Base-by-base conservation (phyloP, 2,797 vertebrate species). In the Amniataba percoides region DNA sequence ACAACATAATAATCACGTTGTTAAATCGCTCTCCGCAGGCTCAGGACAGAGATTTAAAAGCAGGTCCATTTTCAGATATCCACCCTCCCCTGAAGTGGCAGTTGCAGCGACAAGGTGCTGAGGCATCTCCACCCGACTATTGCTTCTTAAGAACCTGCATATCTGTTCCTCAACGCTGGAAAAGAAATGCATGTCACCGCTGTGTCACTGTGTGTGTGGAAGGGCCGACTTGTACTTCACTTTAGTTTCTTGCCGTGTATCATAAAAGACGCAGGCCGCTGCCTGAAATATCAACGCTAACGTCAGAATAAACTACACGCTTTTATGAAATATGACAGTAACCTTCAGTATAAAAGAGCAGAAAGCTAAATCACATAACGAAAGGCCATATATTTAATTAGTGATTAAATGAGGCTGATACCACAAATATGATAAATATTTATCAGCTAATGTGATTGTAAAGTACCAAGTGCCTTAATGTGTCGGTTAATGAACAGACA, bases 1-100 rank as follows among this genome's bases (percentile, higher is more conserved):
- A 66, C 66, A 78, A 73, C 71, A 65, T 78, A 60, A 71, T 84
- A 71, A 71, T 87, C n/a, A 52, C 36, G 23, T 48, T 58, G 53
- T 78, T 66, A 74, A 81, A 75, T 74, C 43, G 39, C 39, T 31
- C 42, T 65, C 65, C 23, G 27, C 5, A 2, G 55, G 52, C 67
- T 48, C 58, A 34, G 45, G 27, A 51, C 51, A 42, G 34, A 62
- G 18, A 56, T 73, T 72, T 77, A 11, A 89, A 85, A 74, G 52
- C 60, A 77, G 53, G 55, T 34, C 23, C 12, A 31, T 71, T 83
- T 72, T 73, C 36, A 74, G 42, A 64, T 19, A 14, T 40, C 56
- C 18, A 66, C 34, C 43, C 57, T n/a, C 13, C 34, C 43, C 57
- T n/a, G 14, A 58, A 74, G 67, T 63, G 39, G 39, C 40, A n/a